These are phyloP conservation scores for Hozukius guyotensis DNA, from an alignment of 2,797 vertebrate genomes.

Conservation along the genomic window DNA sequence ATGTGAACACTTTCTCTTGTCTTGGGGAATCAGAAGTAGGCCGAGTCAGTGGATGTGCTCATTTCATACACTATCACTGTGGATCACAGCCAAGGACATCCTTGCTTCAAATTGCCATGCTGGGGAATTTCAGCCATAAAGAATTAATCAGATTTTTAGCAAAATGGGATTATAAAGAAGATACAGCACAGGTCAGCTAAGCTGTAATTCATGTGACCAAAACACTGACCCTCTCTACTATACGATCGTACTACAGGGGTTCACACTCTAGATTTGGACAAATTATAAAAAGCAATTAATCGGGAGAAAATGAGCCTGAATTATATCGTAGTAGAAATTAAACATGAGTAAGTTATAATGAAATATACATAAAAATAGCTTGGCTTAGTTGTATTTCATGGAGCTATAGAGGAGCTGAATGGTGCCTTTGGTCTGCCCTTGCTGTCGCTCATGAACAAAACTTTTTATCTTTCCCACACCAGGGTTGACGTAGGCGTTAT, in stretches of 20 bases:
- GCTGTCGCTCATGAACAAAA: slow-evolving; percentile 2
- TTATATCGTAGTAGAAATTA: slow-evolving; percentile 53
- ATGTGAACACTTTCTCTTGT: slow-evolving; percentile 54
- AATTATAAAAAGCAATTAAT: slow-evolving; percentile 51
- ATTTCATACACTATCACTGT: slow-evolving; percentile 70
- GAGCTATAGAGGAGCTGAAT: neutral
- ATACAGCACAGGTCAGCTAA: slow-evolving; percentile 49
- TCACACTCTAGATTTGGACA: slow-evolving; percentile 26
- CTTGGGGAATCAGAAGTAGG: slow-evolving; percentile 78
- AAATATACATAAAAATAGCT: slow-evolving; percentile 60
- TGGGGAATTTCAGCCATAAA: slow-evolving; percentile 67
- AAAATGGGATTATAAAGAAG: slow-evolving; percentile 61
- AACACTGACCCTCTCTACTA: slow-evolving; percentile 45
- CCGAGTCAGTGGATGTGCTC: slow-evolving; percentile 70
- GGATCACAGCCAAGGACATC: slow-evolving; percentile 76
- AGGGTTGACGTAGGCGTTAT: neutral
- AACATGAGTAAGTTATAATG: slow-evolving; percentile 57
- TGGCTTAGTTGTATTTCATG: slow-evolving; percentile 48
- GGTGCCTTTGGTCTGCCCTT: slow-evolving; percentile 16
- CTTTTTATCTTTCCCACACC: neutral
- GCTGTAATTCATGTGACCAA: slow-evolving; percentile 40
- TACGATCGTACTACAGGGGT: slow-evolving; percentile 1
- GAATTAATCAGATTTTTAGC: slow-evolving; percentile 66
- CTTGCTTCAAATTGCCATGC: slow-evolving; percentile 63
- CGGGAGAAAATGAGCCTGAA: slow-evolving; percentile 35